Conservation (phyloP, 35 echinoderm and acorn worm genomes). For the Eucidaris tribuloides region DNA sequence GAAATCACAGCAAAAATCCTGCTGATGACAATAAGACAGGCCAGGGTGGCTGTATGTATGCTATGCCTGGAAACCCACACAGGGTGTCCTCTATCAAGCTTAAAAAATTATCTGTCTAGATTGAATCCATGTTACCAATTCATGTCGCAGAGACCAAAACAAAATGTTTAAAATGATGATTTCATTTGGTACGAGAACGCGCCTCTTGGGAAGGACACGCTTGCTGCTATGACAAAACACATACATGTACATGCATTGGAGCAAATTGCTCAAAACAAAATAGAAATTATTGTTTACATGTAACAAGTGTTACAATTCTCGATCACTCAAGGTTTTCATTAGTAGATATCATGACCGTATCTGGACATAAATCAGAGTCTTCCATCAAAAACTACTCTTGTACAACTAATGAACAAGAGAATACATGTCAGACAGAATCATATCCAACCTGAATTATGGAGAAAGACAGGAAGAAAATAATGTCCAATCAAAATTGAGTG, state of each 20-base stretch:
- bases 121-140: slow-evolving; percentile 1
- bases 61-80: not conserved
- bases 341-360: not conserved
- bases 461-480: too few species aligned
- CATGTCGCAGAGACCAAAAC: slow-evolving; percentile 42
- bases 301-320: not conserved
- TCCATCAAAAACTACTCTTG: not conserved
- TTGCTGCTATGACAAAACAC: slow-evolving; percentile 11
- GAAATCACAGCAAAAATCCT: slow-evolving; percentile 19
- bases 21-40: not conserved
- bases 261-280: not conserved
- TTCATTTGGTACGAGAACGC: slow-evolving; percentile 21
- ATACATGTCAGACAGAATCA: too few species aligned
- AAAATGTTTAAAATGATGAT: not conserved
- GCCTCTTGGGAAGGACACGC: slow-evolving; percentile 23
- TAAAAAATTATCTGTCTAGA: not conserved
- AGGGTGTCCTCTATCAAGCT: too few species aligned
- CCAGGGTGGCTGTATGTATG: slow-evolving; percentile 28
- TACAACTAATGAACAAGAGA: slow-evolving; percentile 7
- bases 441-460: too few species aligned
- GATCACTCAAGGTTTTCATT: not conserved
- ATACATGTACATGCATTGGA: not conserved
- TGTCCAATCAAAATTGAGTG: too few species aligned
- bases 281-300: slow-evolving; percentile 8
- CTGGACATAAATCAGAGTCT: slow-evolving; percentile 1